Base-by-base conservation (phyloP, 2,797 vertebrate genomes). In the Artibeus lituratus region DNA sequence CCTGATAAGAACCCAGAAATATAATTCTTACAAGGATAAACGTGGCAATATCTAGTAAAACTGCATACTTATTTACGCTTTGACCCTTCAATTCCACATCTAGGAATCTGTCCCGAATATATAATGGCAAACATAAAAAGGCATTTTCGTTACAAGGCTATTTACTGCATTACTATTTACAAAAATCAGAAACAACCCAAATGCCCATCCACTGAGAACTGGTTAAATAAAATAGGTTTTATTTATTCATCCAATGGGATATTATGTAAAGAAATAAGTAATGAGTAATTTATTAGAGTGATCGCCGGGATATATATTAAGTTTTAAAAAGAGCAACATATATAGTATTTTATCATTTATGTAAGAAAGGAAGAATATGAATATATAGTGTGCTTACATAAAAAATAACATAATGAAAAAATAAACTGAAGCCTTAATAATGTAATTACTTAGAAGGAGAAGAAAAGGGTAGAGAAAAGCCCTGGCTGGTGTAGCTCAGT, bases 131-230 rank as follows among this genome's bases (percentile, higher is more conserved):
- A 87, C 62, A 65, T 37, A 81, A 96, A 90, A 85, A 47, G 18
- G 44, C 7, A 81, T 44, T 35, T 29, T 29, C 42, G 51, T 51
- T 14, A 77, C 51, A 91, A 47, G 44, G 88, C 51, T 51, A 69
- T n/a, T 83, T 65, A 83, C 0, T 65, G 5, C 22, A 49, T 18
- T 82, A 42, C 12, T 87, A 49, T 81, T 87, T 84, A 90, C 22
- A 78, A 87, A 93, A 42, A 73, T 84, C 22, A 67, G 59, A 37
- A 95, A 76, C 26, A 94, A 78, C 5, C n/a, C 83, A 94, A 76
- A 69, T 53, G 49, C 24, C 57, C 37, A 82, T 49, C 74, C 65
- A 39, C 10, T 96, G 53, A 53, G 29, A 82, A 81, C 32, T 70
- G 51, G 21, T 44, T 83, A 81, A 76, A 81, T 65, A 76, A 89